Conservation (phyloP, 2,888 invertebrate genomes). For the Apamea monoglypha region DNA sequence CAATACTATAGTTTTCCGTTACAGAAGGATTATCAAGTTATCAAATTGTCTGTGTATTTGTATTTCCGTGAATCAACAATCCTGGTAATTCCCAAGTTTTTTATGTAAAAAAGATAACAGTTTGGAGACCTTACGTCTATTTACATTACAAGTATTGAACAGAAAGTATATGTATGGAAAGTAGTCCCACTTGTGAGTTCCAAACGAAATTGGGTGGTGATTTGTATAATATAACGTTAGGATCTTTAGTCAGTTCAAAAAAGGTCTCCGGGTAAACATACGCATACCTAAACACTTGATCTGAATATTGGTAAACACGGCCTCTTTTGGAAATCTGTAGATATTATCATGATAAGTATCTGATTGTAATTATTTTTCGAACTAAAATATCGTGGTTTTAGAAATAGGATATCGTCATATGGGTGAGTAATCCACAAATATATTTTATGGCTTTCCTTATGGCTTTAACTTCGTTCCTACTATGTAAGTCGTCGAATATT, state of each 20-base stretch:
- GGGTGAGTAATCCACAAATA: constrained; percentile 33
- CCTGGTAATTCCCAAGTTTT: background rate
- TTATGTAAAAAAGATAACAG: background rate
- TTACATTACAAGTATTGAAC: constrained; percentile 39
- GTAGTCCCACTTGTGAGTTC: constrained; percentile 42
- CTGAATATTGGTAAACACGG: constrained; percentile 48
- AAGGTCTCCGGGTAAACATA: constrained; percentile 43
- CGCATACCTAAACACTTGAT: constrained; percentile 38
- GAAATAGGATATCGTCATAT: background rate
- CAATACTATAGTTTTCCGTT: constrained; percentile 36
- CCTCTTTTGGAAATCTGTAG: constrained; percentile 27
- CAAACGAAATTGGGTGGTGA: constrained; percentile 45
- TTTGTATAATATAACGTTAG: constrained; percentile 58
- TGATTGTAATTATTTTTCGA: background rate
- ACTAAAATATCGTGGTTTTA: constrained; percentile 1
- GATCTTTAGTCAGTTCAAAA: constrained; percentile 52
- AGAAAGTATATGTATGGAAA: constrained; percentile 30
- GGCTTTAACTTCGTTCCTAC: constrained; percentile 11
- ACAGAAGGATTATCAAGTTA: constrained; percentile 15
- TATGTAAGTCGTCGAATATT: constrained; percentile 33
- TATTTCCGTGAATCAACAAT: background rate
- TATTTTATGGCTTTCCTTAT: constrained; percentile 39
- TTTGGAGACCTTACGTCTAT: constrained; percentile 10
- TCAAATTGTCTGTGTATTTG: background rate
- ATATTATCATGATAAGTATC: constrained; percentile 18